Percentiles rank a stretch among this genome's conserved stretches.
phyloP scores from a whole-genome alignment of 2,797 vertebrate genomes.

The Poeciliopsis infans region DNA sequence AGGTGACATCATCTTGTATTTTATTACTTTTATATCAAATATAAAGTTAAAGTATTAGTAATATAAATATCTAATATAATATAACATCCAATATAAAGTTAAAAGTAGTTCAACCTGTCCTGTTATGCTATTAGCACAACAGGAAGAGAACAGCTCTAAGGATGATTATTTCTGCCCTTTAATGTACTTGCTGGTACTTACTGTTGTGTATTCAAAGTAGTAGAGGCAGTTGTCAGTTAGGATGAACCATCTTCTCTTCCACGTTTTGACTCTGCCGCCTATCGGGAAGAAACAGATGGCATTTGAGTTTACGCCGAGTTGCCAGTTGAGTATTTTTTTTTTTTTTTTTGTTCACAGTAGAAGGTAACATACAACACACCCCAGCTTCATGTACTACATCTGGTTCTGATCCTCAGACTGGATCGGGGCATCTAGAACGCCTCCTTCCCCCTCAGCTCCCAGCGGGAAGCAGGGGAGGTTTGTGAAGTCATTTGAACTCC shows the following conservation, averaged over 20 bases:
- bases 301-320: conserved; percentile 22
- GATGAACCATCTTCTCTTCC: conserved; percentile 99
- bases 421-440: conserved; percentile 16
- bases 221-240: conserved; percentile 98
- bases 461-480: neutral
- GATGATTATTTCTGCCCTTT: neutral
- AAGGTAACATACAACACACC: conserved; percentile 50
- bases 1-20: too few species aligned
- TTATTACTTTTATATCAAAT: too few species aligned
- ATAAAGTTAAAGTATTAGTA: too few species aligned
- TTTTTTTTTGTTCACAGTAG: conserved; percentile 15
- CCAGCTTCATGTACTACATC: conserved; percentile 66
- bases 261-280: conserved; percentile 98
- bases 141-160: neutral
- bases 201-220: conserved; percentile 91
- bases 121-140: neutral
- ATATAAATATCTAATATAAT: too few species aligned
- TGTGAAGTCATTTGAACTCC: conserved; percentile 37
- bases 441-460: conserved; percentile 15
- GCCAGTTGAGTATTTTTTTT: neutral
- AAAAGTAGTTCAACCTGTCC: too few species aligned
- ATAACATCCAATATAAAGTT: too few species aligned
- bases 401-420: conserved; percentile 63
- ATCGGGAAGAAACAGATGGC: conserved; percentile 31
- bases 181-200: conserved; percentile 22